Evolutionary conservation across 1,140 invertebrate genomes (phyloP), one percentile per base, ranked within the genome.

Genomic region (Drosophila lacteicornis): DNA sequence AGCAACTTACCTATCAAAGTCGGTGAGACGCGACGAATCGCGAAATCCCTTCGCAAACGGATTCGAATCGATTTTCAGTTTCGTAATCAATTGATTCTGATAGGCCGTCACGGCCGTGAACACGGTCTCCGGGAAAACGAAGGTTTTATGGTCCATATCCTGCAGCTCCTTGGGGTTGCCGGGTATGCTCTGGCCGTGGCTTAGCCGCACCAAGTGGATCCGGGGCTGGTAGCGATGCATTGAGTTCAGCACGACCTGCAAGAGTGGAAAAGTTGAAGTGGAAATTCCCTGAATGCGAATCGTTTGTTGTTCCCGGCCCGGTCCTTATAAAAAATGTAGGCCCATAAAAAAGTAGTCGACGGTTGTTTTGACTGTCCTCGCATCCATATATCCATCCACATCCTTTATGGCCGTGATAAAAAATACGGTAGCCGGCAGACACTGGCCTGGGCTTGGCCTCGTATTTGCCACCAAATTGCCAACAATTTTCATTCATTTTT

Each of bases 221-320:
- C 99, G 94, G 33, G 99, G 98, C 91, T 99, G 98, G 93, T 99
- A 99, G 93, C 99, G 98, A 94, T 99, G 98, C 98, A 99, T 99
- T n/a, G 98, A 99, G 93, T 99, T 99, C 45, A 99, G 94, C 71
- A 99, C 97, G 92, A 99, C 96, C 98, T 99, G 95, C 38, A 94
- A 67, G 53, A 67, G 53, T 43, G 53, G 15, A 27, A 47, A 30
- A n/a, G 17, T 27, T 43, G 13, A 50, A 25, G 53, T 40, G 36
- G 38, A 43, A 38, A 59, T 65, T 46, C 27, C 55, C 15, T 42
- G 56, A 79, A 76, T 68, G 49, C 57, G 46, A 47, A 45, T 51
- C 75, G 67, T 79, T 73, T 71, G 40, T 42, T 70, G 43, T 75
- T 50, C 46, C 22, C 22, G 22, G 22, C 22, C 22, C 25, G 46